Evolutionary conservation across 2,113 vertebrate genomes (phyloP), one percentile per base, ranked within the genome.

Genomic region (Cyrtonyx montezumae): DNA sequence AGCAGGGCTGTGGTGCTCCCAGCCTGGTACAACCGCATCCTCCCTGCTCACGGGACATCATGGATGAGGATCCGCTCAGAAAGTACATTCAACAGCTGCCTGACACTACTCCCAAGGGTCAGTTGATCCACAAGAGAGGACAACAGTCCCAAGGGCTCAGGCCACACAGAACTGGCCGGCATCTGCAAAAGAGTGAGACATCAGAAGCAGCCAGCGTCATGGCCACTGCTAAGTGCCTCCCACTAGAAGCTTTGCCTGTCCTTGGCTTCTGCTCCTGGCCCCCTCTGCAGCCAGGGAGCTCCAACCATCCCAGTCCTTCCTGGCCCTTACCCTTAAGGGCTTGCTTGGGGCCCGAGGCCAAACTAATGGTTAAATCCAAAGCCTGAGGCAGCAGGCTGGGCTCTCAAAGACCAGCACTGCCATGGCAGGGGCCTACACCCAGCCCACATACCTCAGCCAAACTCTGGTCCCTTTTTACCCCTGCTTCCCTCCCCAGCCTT

Each of bases 361-460:
- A 2, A 10, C 34, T 23, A 77, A 43, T 9, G 32, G 65, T 20
- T 5, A 0, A 61, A 78, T 78, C 55, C 34, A 90, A 70, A 62
- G 9, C 14, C 49, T 5, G 2, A n/a, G 5, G 23, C 1, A 1
- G 13, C 13, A 48, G 10, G 30, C 18, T 5, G 12, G 34, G 12
- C 23, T 13, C 2, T 0, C 16, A 18, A 0, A 16, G 74, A 45
- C 42, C 22, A 2, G 1, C 2, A 4, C 23, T 15, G 40, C 19
- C 20, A 66, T 11, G 25, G 53, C 0, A 3, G 1, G 1, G 4
- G 25, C 3, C 23, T 37, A 53, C 2, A 1, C 17, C 7, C 0
- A 1, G 14, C 32, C 42, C 22, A 43, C 28, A 6, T 4, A 13
- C 13, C n/a, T 2, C 0, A 69, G 53, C n/a, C 62, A 66, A 15